Evolutionary conservation across 2,797 vertebrate genomes (phyloP), one percentile per base, ranked within the genome.

Genomic region (Artibeus jamaicensis): DNA sequence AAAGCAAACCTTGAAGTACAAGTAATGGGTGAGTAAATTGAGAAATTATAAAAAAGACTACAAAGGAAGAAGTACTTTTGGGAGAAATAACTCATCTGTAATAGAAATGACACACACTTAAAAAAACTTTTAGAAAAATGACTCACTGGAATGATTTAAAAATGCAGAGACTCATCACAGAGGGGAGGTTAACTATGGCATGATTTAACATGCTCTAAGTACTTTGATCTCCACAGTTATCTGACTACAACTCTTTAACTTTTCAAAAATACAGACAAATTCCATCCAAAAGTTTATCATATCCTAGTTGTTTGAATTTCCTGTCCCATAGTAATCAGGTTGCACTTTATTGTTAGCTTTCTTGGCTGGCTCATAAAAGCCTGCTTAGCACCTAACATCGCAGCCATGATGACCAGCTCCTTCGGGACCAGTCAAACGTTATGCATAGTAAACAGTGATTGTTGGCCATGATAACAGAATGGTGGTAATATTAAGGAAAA

Each of bases 71-170:
- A 48, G 24, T 24, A 71, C 6, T 92, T 59, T 73, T 53, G 24
- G 50, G 71, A 95, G 57, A 95, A 76, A 57, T 44, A 85, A 71
- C 9, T 84, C 26, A 44, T 74, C 29, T 53, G 55, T 39, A 84
- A 81, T 42, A 12, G 15, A 89, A 86, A 53, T 81, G 91, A 44
- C 67, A 84, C 34, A 92, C 21, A 70, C 79, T 93, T n/a, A 78
- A 57, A 83, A 62, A 78, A 65, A 70, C 78, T 73, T 81, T 90
- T 29, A 67, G 44, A 87, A 90, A 88, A 62, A 62, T 96, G 94
- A 95, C 74, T 97, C 94, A 89, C 9, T 78, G 89, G 93, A 74
- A 83, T 86, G 77, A 89, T 53, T 89, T 93, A 73, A 87, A 94
- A 96, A 53, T 73, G 34, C 59, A 88, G 57, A 85, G 59, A 79